Evolutionary conservation across 2,113 vertebrate genomes (phyloP), one percentile per base, ranked within the genome.

Genomic region (Circaetus gallicus): DNA sequence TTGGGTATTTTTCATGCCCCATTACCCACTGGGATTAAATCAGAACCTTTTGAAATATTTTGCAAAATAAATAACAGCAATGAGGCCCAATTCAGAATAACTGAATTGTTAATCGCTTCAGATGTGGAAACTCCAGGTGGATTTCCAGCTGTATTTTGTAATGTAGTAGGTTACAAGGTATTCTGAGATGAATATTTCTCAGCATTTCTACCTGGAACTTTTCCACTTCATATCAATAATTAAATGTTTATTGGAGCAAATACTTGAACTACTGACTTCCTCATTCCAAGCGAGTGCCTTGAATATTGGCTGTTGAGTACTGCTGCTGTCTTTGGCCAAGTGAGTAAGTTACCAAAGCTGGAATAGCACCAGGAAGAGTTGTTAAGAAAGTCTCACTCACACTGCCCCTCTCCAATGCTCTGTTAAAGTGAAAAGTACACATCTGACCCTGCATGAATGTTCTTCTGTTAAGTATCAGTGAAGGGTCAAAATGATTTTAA

Each of bases 211-310:
- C n/a, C n/a, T 91, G 78, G 73, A 93, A 82, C 55, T 26, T 82
- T 70, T 93, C 42, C 61, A 84, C n/a, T 84, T 95, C 69, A 45
- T 84, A 84, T 82, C 73, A 91, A 84, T 91, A 94, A 95, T 91
- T 94, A 89, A 94, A 96, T 78, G 59, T 66, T 91, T 93, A 91
- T 65, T 89, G 61, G 55, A 89, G 81, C 65, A 95, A 65, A 91
- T 47, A 71, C 14, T 6, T 90, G 73, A 94, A 84, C 49, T 86
- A 56, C 76, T 77, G 86, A 76, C 59, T 94, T 93, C 66, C 21
- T 80, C 69, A 78, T 91, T 89, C 84, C 82, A 87, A 86, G 29
- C 36, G 29, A 91, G 20, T 55, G 38, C 47, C 53, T 91, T 79
- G 29, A 90, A 70, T 78, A 71, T 25, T 81, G 40, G 76, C 72